phyloP scores from a whole-genome alignment of 2,797 vertebrate species.

The Peromyscus eremicus region DNA sequence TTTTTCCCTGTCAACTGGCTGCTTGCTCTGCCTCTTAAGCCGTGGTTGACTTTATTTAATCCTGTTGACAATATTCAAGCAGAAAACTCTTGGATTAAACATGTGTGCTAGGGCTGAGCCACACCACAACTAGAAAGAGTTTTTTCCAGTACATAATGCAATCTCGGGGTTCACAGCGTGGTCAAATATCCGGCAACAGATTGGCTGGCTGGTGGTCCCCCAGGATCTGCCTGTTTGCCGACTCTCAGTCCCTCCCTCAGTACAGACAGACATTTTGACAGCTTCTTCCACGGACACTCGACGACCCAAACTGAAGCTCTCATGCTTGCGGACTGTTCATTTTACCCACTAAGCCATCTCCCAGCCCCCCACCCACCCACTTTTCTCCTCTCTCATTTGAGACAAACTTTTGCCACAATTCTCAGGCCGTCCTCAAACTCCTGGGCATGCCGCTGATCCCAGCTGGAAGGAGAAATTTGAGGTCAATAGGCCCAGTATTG shows the following conservation, averaged over 20 bases:
- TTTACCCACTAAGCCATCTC: background rate
- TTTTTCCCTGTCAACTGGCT: background rate
- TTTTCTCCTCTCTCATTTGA: background rate
- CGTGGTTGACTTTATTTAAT: background rate
- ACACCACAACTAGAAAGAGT: background rate
- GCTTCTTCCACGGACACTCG: background rate
- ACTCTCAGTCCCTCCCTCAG: background rate
- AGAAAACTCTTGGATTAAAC: background rate
- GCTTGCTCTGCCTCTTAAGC: background rate
- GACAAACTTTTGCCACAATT: background rate
- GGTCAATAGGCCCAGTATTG: background rate
- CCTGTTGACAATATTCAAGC: too few relatives aligned
- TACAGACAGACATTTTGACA: background rate
- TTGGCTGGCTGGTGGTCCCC: background rate
- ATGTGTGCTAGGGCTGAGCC: background rate
- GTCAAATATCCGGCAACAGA: background rate
- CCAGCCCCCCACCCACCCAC: background rate
- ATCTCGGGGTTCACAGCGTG: background rate
- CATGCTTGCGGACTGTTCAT: background rate
- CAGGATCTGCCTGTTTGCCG: background rate
- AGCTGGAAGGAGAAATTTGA: background rate
- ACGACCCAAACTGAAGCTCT: background rate
- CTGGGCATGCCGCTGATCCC: background rate
- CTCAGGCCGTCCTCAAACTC: background rate
- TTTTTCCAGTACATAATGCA: background rate